Evolutionary conservation across 2,797 vertebrate species (phyloP).

Genomic region (Mus spretus): DNA sequence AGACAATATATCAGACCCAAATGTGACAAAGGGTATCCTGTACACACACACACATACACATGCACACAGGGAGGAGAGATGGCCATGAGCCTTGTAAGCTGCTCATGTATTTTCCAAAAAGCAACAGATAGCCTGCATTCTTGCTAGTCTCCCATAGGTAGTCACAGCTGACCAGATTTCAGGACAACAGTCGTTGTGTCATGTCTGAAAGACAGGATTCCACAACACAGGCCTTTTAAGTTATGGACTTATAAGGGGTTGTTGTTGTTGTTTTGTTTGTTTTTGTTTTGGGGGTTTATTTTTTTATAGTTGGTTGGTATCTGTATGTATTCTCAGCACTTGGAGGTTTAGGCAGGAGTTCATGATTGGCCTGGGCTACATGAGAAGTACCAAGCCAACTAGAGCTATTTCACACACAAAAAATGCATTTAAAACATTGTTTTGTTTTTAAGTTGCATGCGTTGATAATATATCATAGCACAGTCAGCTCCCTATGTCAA

Average conservation of each 20-base stretch:
- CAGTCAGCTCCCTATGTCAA: background rate
- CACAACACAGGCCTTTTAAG: background rate
- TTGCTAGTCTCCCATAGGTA: background rate
- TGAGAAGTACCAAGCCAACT: background rate
- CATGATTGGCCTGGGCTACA: background rate
- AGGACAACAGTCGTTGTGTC: background rate
- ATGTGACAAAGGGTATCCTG: background rate
- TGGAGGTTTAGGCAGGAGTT: background rate
- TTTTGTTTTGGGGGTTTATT: too few relatives aligned
- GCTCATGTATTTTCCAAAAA: too few relatives aligned
- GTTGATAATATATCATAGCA: background rate
- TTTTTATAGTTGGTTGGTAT: background rate
- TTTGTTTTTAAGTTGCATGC: background rate
- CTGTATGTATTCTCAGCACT: background rate
- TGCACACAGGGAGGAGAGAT: too few relatives aligned
- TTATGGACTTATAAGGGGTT: background rate
- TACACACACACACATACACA: background rate
- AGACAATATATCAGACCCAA: background rate
- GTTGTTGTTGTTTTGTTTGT: too few relatives aligned
- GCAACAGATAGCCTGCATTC: background rate
- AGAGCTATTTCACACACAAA: background rate
- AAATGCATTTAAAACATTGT: background rate
- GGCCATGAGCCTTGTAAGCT: background rate
- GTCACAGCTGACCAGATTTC: background rate
- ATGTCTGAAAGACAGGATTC: background rate